These are phyloP conservation scores for Lutraria rhynchaena DNA, from an alignment of 1,140 invertebrate genomes.

Conservation along the genomic window DNA sequence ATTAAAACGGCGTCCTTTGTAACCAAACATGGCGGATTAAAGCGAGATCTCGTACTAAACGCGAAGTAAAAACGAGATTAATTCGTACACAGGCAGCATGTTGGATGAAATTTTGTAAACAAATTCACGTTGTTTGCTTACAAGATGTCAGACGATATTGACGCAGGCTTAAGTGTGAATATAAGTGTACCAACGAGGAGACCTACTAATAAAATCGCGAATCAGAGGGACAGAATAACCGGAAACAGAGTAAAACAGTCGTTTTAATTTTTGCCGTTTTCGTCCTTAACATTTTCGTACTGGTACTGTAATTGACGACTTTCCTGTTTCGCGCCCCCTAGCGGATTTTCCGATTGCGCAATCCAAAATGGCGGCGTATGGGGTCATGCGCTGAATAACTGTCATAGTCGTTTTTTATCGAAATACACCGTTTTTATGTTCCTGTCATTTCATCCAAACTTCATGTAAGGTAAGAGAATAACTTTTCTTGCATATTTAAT, in stretches of 20 bases:
- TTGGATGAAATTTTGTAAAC: not conserved
- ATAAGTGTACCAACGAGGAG: conserved; percentile 3
- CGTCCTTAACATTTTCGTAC: conserved; percentile 1
- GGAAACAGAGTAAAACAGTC: conserved; percentile 41
- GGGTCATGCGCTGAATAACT: too few species aligned
- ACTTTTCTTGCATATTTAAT: too few species aligned
- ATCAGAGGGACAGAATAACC: not conserved
- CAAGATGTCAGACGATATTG: conserved; percentile 43
- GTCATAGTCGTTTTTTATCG: too few species aligned
- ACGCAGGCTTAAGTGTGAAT: conserved; percentile 26
- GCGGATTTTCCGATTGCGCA: too few species aligned
- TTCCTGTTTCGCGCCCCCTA: too few species aligned
- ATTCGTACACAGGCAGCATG: conserved; percentile 8
- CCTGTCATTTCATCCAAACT: too few species aligned
- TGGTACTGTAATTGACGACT: too few species aligned
- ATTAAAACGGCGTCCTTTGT: conserved; percentile 57
- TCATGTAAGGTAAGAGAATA: too few species aligned
- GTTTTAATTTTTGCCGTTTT: conserved; percentile 16
- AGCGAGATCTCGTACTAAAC: conserved; percentile 49
- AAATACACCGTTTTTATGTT: too few species aligned
- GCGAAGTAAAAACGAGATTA: conserved; percentile 10
- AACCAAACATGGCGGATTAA: conserved; percentile 55
- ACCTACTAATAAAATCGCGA: too few species aligned
- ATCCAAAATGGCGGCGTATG: too few species aligned
- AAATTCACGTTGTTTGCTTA: too few species aligned